Evolutionary conservation across 2,113 vertebrate genomes (phyloP), one percentile per base, ranked within the genome.

Genomic region (Eolophus roseicapilla): DNA sequence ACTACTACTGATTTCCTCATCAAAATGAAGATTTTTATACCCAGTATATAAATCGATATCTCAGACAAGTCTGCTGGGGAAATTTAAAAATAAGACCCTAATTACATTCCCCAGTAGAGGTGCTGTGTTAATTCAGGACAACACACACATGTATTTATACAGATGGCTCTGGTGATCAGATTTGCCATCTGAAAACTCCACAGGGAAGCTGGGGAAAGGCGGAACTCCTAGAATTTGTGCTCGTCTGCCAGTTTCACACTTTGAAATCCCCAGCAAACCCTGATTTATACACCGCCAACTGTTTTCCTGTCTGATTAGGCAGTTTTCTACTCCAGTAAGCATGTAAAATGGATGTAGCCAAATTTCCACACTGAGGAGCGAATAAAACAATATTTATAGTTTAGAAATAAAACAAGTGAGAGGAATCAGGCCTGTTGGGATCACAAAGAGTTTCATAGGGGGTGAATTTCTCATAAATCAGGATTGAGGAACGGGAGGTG

Each of bases 291-390:
- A 86, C 49, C 3, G 9, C 94, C 97, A 98, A 98, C 96, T 98
- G 98, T 98, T 98, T 98, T 98, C 96, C 95, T 98, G 98, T 97
- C 97, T 97, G 98, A 98, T 98, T 98, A 98, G 98, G 97, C 97
- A 95, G 97, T 97, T 98, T 98, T 98, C 97, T 98, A 98, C 97
- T 98, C 97, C 87, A 98, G 96, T 97, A 98, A 98, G 97, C 97
- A 97, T 95, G 97, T 98, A 98, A 98, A 98, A 97, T 96, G 91
- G 92, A 98, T 89, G 96, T 97, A 96, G 98, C 97, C 94, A 96
- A 97, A 98, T 98, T 97, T 98, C 97, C 96, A 97, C 90, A 89
- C 87, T 80, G 82, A 95, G 95, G 52, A 98, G 94, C 9, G 93
- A 98, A 98, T 59, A 98, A 97, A 97, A 97, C 93, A 98, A 98